phyloP scores from a whole-genome alignment of 2,888 invertebrate species.

The Watsonalla cultraria region DNA sequence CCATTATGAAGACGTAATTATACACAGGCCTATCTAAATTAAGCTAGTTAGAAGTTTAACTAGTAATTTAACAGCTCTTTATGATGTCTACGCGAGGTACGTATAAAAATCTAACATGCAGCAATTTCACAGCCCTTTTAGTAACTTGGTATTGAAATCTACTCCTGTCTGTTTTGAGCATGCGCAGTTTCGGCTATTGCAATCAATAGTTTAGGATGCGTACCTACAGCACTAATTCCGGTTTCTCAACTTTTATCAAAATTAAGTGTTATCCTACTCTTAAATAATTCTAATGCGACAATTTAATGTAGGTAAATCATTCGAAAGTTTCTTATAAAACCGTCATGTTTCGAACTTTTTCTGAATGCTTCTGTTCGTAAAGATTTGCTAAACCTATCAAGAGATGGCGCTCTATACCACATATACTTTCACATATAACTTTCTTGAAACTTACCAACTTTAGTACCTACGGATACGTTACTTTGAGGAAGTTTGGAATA shows the following conservation, averaged over 20 bases:
- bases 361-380: background rate
- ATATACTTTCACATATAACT: background rate
- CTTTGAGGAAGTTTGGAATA: no score
- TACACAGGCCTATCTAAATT: constrained; percentile 8
- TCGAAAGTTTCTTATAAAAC: no score
- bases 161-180: constrained; percentile 26
- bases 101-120: constrained; percentile 23
- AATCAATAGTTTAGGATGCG: constrained; percentile 33
- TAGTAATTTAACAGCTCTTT: constrained; percentile 5
- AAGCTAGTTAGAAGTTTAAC: constrained; percentile 12
- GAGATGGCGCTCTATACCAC: background rate
- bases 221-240: constrained; percentile 3
- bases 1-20: constrained; percentile 52
- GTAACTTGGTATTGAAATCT: constrained; percentile 13
- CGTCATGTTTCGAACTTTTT: background rate
- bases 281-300: no score
- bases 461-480: no score
- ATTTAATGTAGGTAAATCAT: no score
- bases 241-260: background rate
- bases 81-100: constrained; percentile 8
- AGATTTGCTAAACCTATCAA: background rate
- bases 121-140: constrained; percentile 47
- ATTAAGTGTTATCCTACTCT: no score
- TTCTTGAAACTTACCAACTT: no score
- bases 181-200: constrained; percentile 26